Conservation (phyloP, 2,888 invertebrate species). For the Protonemura montana region DNA sequence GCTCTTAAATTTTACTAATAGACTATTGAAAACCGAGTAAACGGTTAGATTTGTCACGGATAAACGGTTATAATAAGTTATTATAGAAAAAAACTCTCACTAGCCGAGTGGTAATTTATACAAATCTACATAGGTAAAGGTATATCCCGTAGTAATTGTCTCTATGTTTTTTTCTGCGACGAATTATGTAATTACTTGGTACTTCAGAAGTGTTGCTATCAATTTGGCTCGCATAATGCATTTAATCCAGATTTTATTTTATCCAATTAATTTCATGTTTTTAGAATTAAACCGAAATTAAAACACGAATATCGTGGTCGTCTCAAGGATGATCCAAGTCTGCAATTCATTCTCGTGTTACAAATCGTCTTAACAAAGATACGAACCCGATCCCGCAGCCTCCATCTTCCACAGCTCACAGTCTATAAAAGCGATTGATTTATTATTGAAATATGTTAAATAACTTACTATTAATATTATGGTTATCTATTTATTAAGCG, state of each 20-base stretch:
- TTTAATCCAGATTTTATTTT: background rate
- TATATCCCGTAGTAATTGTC: background rate
- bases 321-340: background rate
- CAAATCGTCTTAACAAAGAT: background rate
- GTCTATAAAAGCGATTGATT: background rate
- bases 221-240: background rate
- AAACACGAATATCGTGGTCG: background rate
- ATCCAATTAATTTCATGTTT: background rate
- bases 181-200: background rate
- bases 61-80: slow-evolving; percentile 25
- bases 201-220: background rate
- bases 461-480: background rate
- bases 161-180: background rate
- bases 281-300: background rate
- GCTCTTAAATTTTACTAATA: slow-evolving; percentile 15
- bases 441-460: background rate
- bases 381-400: background rate
- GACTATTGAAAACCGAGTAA: slow-evolving; percentile 13
- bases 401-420: background rate
- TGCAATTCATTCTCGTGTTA: background rate
- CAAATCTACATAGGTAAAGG: background rate
- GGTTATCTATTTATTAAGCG: background rate
- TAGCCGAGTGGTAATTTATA: background rate
- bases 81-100: background rate
- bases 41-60: background rate